Evolutionary conservation across 2,113 vertebrate genomes (phyloP), one percentile per base, ranked within the genome.

Genomic region (Nicator chloris): DNA sequence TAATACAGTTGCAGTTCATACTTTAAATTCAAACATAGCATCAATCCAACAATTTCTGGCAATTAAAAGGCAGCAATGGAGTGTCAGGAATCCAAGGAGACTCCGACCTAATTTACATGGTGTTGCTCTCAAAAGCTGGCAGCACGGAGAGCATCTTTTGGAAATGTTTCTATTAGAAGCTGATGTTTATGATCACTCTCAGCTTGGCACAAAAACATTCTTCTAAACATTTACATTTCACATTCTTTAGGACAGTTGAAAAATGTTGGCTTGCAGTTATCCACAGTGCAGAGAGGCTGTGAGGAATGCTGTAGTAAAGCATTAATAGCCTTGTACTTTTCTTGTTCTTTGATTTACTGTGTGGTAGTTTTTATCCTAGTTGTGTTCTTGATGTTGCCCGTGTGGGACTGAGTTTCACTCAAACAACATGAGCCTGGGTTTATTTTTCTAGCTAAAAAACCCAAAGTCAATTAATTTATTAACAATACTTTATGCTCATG

Each of bases 141-240:
- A 97, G 89, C 40, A 66, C 12, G 7, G 85, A 92, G 91, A 4
- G 57, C 89, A 82, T 93, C 93, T 76, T 89, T 45, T 85, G 6
- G 20, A 75, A 86, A 88, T 94, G 88, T 96, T 97, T 95, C 92
- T 95, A 4, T 95, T 96, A 95, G 93, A 78, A 92, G 84, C 86
- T 50, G 91, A 87, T 97, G 96, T 97, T 97, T 96, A 95, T 94
- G 94, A 95, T 93, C 21, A 33, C 83, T 93, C 89, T 93, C 92
- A 94, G 92, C 92, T 96, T 96, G 95, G 97, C 95, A 96, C 90
- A 94, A 95, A 96, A 97, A 85, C 68, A 92, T 76, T 91, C 81
- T 88, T 96, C 95, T 95, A 96, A 97, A 96, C 94, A 95, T 97
- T 96, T 97, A 97, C 93, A 97, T 97, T 97, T 93, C 94, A 64